Evolutionary conservation across 2,888 invertebrate species (phyloP), one percentile per base, ranked within the genome.

Genomic region (Margaritifera margaritifera): DNA sequence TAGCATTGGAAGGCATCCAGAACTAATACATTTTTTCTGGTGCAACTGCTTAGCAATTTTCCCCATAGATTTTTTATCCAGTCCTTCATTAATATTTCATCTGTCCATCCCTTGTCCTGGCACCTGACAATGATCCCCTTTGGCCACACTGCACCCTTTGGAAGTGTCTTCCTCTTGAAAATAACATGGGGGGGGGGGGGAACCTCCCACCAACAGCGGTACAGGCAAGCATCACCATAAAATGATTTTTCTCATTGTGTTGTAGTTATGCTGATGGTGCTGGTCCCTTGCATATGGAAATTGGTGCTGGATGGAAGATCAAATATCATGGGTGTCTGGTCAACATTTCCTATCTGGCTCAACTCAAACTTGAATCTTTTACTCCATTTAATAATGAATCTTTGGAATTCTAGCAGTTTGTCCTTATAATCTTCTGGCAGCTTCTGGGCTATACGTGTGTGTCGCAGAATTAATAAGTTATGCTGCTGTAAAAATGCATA

Each of bases 201-300:
- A 51, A 24, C 27, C 8, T 8, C 8, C 8, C 3, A 3, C 27
- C 3, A 27, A 5, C 5, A 27, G 27, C 31, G 6, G 4, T 60
- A 50, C 64, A 64, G 27, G 56, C 22, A 24, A 64, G 27, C 56
- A 64, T 56, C 4, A 71, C 71, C 1, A 67, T 67, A 42, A 71
- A 68, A n/a, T 61, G 20, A 58, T 72, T 71, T 58, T 74, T 69
- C 51, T 77, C 65, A 53, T 74, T 68, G 19, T n/a, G 69, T 68
- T 3, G 69, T 71, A 24, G 70, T 72, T 19, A 53, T 3, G 71
- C 66, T 31, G 31, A 31, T 31, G 8, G 1, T 31, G 54, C 59
- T 71, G 1, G 53, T 6, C 0, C 67, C 67, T 24, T 64, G 66
- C 11, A 42, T 24, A 3, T 61, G 18, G 11, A 77, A 52, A 6